Evolutionary conservation across 2,797 vertebrate species (phyloP).

Genomic region (Chiroxiphia lanceolata): DNA sequence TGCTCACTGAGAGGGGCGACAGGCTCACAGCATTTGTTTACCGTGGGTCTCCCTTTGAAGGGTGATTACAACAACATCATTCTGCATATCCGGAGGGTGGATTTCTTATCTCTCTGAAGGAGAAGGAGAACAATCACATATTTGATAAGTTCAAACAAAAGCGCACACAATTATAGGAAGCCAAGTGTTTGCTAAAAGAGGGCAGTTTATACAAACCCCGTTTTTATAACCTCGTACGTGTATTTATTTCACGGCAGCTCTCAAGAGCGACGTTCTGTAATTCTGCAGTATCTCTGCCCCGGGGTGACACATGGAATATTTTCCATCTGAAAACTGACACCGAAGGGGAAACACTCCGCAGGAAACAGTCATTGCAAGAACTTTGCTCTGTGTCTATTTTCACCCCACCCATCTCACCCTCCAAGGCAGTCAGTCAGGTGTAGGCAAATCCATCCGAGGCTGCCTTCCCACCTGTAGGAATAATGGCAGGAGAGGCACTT

Average conservation of each 20-base stretch:
- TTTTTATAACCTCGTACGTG: slow-evolving; percentile 59
- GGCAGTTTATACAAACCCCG: slow-evolving; percentile 59
- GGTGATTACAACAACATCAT: slow-evolving; percentile 49
- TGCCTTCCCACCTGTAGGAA: not conserved
- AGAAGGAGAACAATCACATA: slow-evolving; percentile 63
- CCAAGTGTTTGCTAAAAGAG: slow-evolving; percentile 48
- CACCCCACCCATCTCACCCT: not conserved
- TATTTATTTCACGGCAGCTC: slow-evolving; percentile 21
- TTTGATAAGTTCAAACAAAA: slow-evolving; percentile 69
- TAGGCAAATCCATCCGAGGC: not conserved
- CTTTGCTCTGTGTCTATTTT: not conserved
- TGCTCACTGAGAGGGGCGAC: not conserved
- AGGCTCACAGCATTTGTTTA: slow-evolving; percentile 42
- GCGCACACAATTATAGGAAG: slow-evolving; percentile 65
- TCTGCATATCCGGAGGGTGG: slow-evolving; percentile 62
- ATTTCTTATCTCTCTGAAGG: slow-evolving; percentile 64
- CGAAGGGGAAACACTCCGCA: not conserved
- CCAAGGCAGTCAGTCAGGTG: fast-evolving
- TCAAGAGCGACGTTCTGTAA: not conserved
- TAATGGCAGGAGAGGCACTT: not conserved
- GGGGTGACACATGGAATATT: not conserved
- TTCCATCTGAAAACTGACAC: not conserved
- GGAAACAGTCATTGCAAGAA: not conserved
- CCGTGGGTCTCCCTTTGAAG: slow-evolving; percentile 64
- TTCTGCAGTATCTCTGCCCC: not conserved